Conservation (phyloP, 2,113 vertebrate species). For the Myrmecobius fasciatus region DNA sequence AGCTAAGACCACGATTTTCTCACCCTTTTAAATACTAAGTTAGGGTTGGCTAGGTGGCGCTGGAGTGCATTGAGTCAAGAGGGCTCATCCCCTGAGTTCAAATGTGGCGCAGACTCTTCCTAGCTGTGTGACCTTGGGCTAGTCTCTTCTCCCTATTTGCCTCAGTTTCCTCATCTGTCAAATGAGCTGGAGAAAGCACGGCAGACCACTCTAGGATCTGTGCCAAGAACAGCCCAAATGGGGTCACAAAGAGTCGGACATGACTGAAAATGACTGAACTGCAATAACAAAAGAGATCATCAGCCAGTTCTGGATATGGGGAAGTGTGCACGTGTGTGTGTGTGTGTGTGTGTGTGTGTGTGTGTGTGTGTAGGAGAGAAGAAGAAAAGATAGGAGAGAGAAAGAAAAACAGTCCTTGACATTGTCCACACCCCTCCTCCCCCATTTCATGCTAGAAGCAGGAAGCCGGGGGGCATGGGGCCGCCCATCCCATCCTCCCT, state of each 20-base stretch:
- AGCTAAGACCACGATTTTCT: neutral
- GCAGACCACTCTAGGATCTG: neutral
- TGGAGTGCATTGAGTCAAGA: neutral
- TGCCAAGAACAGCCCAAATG: neutral
- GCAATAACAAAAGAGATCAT: neutral
- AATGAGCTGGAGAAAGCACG: neutral
- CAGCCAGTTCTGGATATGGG: neutral
- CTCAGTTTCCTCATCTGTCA: neutral
- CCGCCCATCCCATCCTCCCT: neutral
- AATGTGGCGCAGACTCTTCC: neutral
- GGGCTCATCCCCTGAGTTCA: neutral
- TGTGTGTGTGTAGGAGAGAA: neutral
- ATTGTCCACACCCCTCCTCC: neutral
- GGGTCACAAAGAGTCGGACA: neutral
- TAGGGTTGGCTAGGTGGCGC: neutral
- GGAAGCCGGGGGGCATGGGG: neutral
- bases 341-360: neutral
- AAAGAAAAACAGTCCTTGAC: neutral
- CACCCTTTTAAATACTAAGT: neutral
- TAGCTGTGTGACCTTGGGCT: neutral
- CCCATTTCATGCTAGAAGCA: neutral
- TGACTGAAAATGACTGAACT: neutral
- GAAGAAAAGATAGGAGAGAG: too few species aligned
- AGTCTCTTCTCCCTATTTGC: neutral
- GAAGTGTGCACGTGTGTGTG: neutral